phyloP scores from a whole-genome alignment of 2,113 vertebrate species.

The Psilopsiagon aurifrons region DNA sequence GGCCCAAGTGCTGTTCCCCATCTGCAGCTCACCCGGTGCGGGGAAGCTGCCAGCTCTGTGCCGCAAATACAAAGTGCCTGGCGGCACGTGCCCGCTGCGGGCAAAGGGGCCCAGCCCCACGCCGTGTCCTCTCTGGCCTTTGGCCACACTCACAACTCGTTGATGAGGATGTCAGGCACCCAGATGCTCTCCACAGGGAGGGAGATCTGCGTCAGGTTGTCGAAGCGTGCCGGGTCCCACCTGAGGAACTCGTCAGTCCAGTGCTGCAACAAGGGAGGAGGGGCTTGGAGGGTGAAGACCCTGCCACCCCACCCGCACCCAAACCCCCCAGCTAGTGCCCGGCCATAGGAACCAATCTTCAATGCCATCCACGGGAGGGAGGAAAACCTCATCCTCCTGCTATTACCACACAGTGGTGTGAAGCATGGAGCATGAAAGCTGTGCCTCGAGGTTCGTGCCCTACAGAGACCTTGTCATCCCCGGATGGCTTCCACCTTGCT shows the following conservation, averaged over 20 bases:
- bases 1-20: slow-evolving; percentile 55
- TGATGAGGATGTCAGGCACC: slow-evolving; percentile 97
- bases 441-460: accelerated
- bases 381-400: background rate
- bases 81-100: accelerated
- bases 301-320: background rate
- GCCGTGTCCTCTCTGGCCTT: no score
- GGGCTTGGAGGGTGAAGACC: background rate
- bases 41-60: slow-evolving; percentile 38
- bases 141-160: slow-evolving; percentile 89
- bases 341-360: accelerated
- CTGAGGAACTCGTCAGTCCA: slow-evolving; percentile 94
- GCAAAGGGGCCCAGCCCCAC: accelerated
- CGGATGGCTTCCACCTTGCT: no score
- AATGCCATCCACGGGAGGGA: accelerated
- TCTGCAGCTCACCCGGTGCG: slow-evolving; percentile 31
- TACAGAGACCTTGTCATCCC: accelerated
- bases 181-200: slow-evolving; percentile 89
- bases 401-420: accelerated
- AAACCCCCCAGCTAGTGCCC: background rate
- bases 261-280: slow-evolving; percentile 70
- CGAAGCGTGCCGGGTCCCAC: slow-evolving; percentile 90
- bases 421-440: background rate
- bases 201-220: slow-evolving; percentile 90
- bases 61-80: background rate